Evolutionary conservation across 2,888 invertebrate species (phyloP).

Genomic region (Drosophila cognata): DNA sequence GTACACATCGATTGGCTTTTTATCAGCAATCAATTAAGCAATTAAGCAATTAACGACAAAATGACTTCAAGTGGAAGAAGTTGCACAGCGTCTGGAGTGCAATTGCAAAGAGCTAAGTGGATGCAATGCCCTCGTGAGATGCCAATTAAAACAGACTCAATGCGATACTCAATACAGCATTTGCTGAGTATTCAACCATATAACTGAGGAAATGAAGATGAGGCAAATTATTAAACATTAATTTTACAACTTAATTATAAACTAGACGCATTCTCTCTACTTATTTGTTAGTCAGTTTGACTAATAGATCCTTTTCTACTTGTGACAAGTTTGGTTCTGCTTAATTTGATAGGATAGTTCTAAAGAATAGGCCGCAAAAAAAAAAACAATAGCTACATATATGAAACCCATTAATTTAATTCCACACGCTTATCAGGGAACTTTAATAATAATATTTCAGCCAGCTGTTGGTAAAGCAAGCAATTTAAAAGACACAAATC

Average conservation of each 20-base stretch:
- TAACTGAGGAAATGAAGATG: not conserved
- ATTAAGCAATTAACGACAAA: slow-evolving; percentile 46
- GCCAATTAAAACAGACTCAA: slow-evolving; percentile 3
- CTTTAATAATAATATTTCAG: slow-evolving; percentile 52
- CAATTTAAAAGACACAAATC: slow-evolving; percentile 76
- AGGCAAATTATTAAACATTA: not conserved
- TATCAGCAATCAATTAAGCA: slow-evolving; percentile 48
- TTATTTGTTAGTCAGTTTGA: not conserved
- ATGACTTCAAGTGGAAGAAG: slow-evolving; percentile 18
- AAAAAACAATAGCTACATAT: slow-evolving; percentile 4
- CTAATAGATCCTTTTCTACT: not conserved
- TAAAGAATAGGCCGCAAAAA: not conserved
- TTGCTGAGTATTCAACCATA: not conserved
- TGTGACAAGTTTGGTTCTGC: not conserved
- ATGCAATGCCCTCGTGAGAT: slow-evolving; percentile 1
- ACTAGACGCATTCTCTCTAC: not conserved
- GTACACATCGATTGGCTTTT: slow-evolving; percentile 12
- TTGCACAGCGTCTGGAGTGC: slow-evolving; percentile 4
- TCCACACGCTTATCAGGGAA: slow-evolving; percentile 55
- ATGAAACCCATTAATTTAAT: slow-evolving; percentile 51
- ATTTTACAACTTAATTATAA: not conserved
- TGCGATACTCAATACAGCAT: not conserved
- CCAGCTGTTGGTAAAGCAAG: slow-evolving; percentile 34
- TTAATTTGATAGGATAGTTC: not conserved
- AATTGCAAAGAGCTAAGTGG: slow-evolving; percentile 3